phyloP scores from a whole-genome alignment of 1,140 invertebrate genomes.

The Vollenhovia emeryi region DNA sequence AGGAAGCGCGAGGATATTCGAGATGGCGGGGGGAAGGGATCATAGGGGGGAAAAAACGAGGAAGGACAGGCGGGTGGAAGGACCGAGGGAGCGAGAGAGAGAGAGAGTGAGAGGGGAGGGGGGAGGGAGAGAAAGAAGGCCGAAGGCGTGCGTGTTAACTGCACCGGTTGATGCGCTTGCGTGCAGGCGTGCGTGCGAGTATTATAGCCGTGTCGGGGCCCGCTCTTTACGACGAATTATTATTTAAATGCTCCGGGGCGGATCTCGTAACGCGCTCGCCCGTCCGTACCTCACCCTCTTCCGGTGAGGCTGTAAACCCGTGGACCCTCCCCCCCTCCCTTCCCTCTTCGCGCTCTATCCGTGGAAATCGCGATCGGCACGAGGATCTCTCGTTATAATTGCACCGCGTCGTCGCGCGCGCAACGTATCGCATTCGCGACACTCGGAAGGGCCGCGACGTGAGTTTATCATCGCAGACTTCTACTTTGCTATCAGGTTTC shows the following conservation, averaged over 20 bases:
- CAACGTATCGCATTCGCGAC: neutral
- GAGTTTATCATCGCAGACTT: neutral
- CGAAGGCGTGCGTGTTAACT: slow-evolving; percentile 70
- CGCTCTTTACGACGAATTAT: slow-evolving; percentile 78
- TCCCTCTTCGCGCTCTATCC: neutral
- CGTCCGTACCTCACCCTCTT: slow-evolving; percentile 45
- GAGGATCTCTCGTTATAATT: neutral
- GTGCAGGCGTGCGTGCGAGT: slow-evolving; percentile 76
- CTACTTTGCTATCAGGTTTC: too few species aligned
- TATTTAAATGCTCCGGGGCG: slow-evolving; percentile 77
- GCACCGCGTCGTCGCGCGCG: neutral
- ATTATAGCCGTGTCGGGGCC: slow-evolving; percentile 72
- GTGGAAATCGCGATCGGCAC: slow-evolving; percentile 21
- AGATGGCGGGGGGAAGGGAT: slow-evolving; percentile 5
- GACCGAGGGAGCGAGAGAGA: neutral
- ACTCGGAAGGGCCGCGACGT: neutral
- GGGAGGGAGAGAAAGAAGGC: slow-evolving; percentile 54
- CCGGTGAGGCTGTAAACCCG: slow-evolving; percentile 61
- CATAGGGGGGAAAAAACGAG: neutral
- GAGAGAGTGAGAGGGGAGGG: neutral
- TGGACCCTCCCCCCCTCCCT: too few species aligned
- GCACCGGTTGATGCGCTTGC: slow-evolving; percentile 59
- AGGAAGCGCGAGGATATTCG: slow-evolving; percentile 24
- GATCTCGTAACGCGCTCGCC: slow-evolving; percentile 57
- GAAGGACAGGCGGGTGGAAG: slow-evolving; percentile 18